These are phyloP conservation scores for Eolophus roseicapilla DNA, from an alignment of 2,113 vertebrate genomes.

Conservation along the genomic window DNA sequence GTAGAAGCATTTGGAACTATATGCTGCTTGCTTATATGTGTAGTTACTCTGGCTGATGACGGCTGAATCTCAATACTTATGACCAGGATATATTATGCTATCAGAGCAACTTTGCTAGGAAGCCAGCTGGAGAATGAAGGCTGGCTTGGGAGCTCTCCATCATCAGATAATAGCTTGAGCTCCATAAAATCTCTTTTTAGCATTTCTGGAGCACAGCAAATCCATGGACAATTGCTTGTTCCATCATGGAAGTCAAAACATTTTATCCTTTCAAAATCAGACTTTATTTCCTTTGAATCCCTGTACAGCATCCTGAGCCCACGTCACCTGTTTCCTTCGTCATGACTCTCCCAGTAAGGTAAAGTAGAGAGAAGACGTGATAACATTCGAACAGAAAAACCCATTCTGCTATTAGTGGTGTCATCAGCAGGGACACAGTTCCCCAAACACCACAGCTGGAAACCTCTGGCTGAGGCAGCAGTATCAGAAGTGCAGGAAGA, in stretches of 20 bases:
- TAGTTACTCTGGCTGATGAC: neutral
- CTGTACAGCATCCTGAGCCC: neutral
- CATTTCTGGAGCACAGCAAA: constrained; percentile 57
- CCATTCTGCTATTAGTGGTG: neutral
- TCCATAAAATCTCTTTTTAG: constrained; percentile 49
- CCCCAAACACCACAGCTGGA: neutral
- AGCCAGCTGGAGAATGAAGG: constrained; percentile 54
- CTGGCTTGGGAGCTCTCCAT: constrained; percentile 51
- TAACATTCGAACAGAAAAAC: neutral
- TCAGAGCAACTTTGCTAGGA: constrained; percentile 26
- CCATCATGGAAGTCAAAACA: constrained; percentile 59
- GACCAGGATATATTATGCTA: constrained; percentile 30
- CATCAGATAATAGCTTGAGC: constrained; percentile 53
- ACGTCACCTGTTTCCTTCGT: constrained; percentile 34
- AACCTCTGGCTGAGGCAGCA: neutral
- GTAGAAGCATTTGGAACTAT: neutral
- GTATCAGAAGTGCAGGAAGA: neutral
- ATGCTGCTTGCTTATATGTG: neutral
- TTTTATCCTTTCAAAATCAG: constrained; percentile 59
- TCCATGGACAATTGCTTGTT: constrained; percentile 58
- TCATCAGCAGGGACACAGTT: neutral
- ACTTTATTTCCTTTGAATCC: constrained; percentile 23
- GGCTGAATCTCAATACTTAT: constrained; percentile 20
- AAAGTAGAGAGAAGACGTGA: neutral
- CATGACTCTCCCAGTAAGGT: neutral